phyloP scores from a whole-genome alignment of 1,140 invertebrate species.

The Ceratosolen fusciceps region DNA sequence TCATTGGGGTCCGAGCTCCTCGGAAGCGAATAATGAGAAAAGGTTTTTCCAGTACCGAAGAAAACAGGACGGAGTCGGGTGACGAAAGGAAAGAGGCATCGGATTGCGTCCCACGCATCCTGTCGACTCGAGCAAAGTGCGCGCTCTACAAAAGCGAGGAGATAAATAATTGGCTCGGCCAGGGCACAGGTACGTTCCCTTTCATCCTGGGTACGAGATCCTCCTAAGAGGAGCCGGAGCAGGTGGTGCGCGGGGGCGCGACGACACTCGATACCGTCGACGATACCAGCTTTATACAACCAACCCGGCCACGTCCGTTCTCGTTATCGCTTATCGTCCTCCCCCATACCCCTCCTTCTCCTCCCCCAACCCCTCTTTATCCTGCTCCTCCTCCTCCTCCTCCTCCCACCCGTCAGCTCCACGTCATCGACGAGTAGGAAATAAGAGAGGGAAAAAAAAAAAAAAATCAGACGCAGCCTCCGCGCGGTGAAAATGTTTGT shows the following conservation, averaged over 20 bases:
- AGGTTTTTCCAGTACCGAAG: constrained; percentile 39
- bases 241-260: constrained; percentile 4
- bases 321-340: no score
- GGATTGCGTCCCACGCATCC: constrained; percentile 69
- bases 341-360: no score
- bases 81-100: constrained; percentile 68
- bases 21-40: constrained; percentile 5
- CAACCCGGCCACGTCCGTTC: background rate
- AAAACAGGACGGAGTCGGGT: constrained; percentile 60
- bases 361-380: no score
- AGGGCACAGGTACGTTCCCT: constrained; percentile 65
- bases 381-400: no score
- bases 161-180: constrained; percentile 71
- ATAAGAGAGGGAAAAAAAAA: no score
- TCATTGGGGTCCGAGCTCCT: background rate
- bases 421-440: no score
- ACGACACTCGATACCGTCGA: constrained; percentile 65
- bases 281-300: background rate
- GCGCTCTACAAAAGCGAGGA: constrained; percentile 65
- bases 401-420: no score
- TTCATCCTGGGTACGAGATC: constrained; percentile 61
- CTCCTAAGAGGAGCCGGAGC: no score
- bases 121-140: constrained; percentile 66
- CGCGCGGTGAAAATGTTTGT: no score
- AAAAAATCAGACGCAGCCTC: no score